These are phyloP conservation scores for Chorisops tibialis DNA, from an alignment of 2,888 invertebrate genomes.

Conservation along the genomic window DNA sequence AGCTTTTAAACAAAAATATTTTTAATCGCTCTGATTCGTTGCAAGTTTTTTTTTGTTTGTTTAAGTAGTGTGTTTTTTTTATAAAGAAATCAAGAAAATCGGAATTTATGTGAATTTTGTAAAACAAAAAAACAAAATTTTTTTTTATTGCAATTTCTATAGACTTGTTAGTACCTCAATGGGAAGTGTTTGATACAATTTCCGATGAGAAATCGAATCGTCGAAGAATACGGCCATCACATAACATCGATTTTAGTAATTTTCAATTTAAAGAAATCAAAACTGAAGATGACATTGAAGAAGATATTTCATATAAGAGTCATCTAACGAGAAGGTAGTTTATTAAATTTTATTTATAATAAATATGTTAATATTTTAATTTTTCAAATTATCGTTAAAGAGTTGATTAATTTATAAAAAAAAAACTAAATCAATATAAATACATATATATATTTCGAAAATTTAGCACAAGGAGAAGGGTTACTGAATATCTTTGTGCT, in stretches of 20 bases:
- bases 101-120: not conserved
- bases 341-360: not conserved
- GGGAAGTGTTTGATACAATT: conserved; percentile 17
- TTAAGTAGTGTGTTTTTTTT: not conserved
- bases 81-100: too few species aligned
- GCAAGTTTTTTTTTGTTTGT: not conserved
- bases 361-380: too few species aligned
- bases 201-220: conserved; percentile 2
- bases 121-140: not conserved
- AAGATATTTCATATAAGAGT: not conserved
- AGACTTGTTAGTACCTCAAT: conserved; percentile 16
- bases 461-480: conserved; percentile 25
- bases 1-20: not conserved
- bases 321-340: conserved; percentile 16
- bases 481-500: conserved; percentile 28
- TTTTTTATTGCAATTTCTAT: conserved; percentile 11
- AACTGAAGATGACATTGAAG: conserved; percentile 12
- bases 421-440: conserved; percentile 8
- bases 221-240: not conserved
- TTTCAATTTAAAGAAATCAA: conserved; percentile 18
- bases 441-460: conserved; percentile 8
- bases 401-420: not conserved
- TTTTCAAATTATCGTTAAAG: not conserved
- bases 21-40: not conserved
- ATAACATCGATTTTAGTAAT: conserved; percentile 7